phyloP scores from a whole-genome alignment of 2,888 invertebrate genomes.

The Corythucha ciliata region DNA sequence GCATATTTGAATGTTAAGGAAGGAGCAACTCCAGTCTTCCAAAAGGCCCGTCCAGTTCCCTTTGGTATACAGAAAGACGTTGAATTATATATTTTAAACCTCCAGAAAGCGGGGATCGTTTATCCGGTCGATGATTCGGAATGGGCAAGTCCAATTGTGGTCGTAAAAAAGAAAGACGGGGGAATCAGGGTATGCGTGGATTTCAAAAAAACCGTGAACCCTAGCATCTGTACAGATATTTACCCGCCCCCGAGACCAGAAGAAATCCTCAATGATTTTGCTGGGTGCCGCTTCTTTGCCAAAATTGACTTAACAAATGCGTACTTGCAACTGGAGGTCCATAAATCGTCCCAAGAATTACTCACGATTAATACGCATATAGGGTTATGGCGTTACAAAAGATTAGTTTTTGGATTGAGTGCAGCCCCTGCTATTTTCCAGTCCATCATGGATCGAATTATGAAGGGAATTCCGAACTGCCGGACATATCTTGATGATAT shows the following conservation, averaged over 20 bases:
- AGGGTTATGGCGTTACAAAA: constrained; percentile 27
- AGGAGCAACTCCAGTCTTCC: constrained; percentile 11
- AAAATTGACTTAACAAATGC: constrained; percentile 37
- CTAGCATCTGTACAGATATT: constrained; percentile 33
- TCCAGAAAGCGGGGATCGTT: constrained; percentile 1
- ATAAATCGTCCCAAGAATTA: constrained; percentile 33
- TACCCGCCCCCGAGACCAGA: constrained; percentile 37
- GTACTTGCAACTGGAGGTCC: constrained; percentile 36
- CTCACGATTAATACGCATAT: constrained; percentile 37
- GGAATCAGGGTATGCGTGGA: constrained; percentile 38
- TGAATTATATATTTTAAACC: not conserved
- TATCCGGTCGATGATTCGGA: constrained; percentile 17
- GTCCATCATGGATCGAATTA: constrained; percentile 24
- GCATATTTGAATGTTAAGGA: constrained; percentile 11
- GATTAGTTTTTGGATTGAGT: constrained; percentile 30
- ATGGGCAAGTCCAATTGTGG: constrained; percentile 38
- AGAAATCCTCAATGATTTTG: constrained; percentile 36
- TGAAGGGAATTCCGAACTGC: constrained; percentile 18
- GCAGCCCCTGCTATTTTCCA: constrained; percentile 33
- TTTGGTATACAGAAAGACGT: constrained; percentile 8
- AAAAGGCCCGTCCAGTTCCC: constrained; percentile 5
- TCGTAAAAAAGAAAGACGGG: constrained; percentile 36
- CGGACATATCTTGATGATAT: constrained; percentile 35
- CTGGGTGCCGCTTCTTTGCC: too few relatives aligned
- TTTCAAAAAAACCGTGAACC: constrained; percentile 37